These are phyloP conservation scores for Scophthalmus maximus DNA, from an alignment of 2,113 vertebrate genomes.

Conservation along the genomic window DNA sequence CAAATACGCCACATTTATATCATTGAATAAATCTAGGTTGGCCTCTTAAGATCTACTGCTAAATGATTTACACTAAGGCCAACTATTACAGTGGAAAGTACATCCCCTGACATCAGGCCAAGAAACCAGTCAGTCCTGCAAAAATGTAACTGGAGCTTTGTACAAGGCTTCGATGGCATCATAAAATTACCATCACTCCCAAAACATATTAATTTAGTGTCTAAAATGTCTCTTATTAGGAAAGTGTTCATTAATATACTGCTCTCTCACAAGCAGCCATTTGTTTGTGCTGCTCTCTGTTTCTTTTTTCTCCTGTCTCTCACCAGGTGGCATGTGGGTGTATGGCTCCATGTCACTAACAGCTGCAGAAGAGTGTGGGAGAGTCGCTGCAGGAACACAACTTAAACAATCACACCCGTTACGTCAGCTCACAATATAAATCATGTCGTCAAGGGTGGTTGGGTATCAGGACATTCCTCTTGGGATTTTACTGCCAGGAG, in stretches of 20 bases:
- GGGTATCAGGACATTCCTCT: conserved; percentile 12
- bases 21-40: no score
- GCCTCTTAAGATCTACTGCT: neutral
- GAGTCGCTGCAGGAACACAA: conserved; percentile 33
- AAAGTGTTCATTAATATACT: conserved; percentile 6
- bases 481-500: neutral
- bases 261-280: conserved; percentile 19
- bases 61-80: neutral
- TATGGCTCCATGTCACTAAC: conserved; percentile 43
- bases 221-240: neutral
- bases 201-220: neutral
- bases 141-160: neutral
- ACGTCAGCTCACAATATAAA: conserved; percentile 44
- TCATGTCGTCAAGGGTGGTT: conserved; percentile 16
- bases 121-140: neutral
- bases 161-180: neutral
- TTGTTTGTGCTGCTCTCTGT: conserved; percentile 26
- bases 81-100: neutral
- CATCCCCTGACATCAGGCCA: neutral
- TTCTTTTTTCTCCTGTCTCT: conserved; percentile 17
- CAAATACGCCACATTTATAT: no score
- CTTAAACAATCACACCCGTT: conserved; percentile 28
- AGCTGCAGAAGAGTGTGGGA: conserved; percentile 64
- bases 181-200: neutral
- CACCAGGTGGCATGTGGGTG: conserved; percentile 30